These are phyloP conservation scores for Ectropis crepuscularia DNA, from an alignment of 2,888 invertebrate genomes.

Conservation along the genomic window DNA sequence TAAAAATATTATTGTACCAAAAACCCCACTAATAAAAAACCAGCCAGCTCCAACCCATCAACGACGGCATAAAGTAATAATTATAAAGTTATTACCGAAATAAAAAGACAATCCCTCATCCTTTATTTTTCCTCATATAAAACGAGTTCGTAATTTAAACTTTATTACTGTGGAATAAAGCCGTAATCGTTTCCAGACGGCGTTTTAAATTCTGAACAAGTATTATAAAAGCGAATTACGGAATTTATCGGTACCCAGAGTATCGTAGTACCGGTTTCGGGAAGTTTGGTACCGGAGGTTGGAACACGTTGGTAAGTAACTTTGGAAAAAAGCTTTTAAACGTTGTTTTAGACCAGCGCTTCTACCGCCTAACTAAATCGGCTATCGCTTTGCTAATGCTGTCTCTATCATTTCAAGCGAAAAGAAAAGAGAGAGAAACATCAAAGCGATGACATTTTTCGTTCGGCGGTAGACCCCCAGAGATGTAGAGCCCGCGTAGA, in stretches of 20 bases:
- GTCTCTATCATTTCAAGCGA: too few relatives aligned
- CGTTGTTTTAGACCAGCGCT: background rate
- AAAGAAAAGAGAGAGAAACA: too few relatives aligned
- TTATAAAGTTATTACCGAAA: slow-evolving; percentile 26
- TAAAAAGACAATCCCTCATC: slow-evolving; percentile 31
- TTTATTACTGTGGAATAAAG: slow-evolving; percentile 35
- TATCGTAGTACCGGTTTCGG: slow-evolving; percentile 2
- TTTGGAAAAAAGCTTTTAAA: background rate
- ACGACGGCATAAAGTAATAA: slow-evolving; percentile 20
- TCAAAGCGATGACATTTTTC: too few relatives aligned
- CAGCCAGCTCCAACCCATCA: slow-evolving; percentile 7
- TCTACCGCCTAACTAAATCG: too few relatives aligned
- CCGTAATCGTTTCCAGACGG: slow-evolving; percentile 32
- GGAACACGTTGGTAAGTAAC: background rate
- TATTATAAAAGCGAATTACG: slow-evolving; percentile 16
- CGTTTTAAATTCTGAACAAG: slow-evolving; percentile 23
- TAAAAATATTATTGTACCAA: too few relatives aligned
- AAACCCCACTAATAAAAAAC: slow-evolving; percentile 9
- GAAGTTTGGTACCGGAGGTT: background rate
- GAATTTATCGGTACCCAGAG: slow-evolving; percentile 17
- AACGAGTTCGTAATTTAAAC: slow-evolving; percentile 16
- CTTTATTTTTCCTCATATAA: slow-evolving; percentile 23
- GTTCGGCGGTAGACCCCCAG: too few relatives aligned
- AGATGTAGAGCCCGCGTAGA: too few relatives aligned
- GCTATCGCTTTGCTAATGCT: too few relatives aligned